Evolutionary conservation across 2,888 invertebrate genomes (phyloP), one percentile per base, ranked within the genome.

Genomic region (Lomographa bimaculata): DNA sequence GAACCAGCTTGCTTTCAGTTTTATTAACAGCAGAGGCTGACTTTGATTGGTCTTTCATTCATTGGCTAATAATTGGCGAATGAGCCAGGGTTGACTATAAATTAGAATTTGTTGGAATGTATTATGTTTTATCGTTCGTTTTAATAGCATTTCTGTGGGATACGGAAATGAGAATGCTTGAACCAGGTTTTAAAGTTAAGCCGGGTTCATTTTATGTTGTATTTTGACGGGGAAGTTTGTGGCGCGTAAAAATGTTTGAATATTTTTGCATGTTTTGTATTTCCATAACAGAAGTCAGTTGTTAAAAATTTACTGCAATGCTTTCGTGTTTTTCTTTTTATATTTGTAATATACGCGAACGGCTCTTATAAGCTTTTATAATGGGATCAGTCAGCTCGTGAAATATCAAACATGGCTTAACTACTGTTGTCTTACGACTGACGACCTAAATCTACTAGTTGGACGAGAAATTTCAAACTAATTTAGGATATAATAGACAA

Each of bases 151-250:
- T 34, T 29, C 17, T 39, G 32, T 26, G 37, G 40, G 41, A 46
- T 29, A 30, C 37, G 51, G 46, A 51, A 51, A 46, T 46, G 42
- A 48, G 45, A 25, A 28, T 45, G 41, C 36, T 47, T 50, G 41
- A 46, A 40, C 4, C 14, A 40, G 43, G 28, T 19, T 38, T 44
- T 35, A 33, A n/a, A n/a, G n/a, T n/a, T n/a, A 39, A 39, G 19
- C 21, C 14, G 25, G 20, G 3, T 14, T 14, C 3, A 18, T 35
- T 29, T 40, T 36, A 42, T 36, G 41, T 4, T 34, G 35, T 18
- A 27, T 40, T 33, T 17, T 33, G 21, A 4, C 5, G 27, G 10
- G 33, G 21, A 7, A 21, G 17, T 24, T 34, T 28, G 19, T 33
- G 4, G 7, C 28, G 16, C 27, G 25, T 29, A 28, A 35, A 25